Evolutionary conservation across 2,888 invertebrate species (phyloP).

Genomic region (Trichopria drosophilae): DNA sequence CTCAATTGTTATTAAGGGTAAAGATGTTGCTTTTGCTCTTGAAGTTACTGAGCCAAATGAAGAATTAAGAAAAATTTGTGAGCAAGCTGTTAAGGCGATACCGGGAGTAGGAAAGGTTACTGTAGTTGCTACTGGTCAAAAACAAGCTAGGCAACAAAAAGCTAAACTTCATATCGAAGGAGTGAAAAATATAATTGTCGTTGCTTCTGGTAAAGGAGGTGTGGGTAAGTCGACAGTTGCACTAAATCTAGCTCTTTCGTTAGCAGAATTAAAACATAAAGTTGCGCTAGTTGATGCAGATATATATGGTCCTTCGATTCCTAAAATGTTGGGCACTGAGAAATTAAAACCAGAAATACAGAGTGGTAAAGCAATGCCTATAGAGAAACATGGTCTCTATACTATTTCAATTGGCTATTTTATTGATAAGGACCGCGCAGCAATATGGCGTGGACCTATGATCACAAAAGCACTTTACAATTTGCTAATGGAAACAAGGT

Average conservation of each 20-base stretch:
- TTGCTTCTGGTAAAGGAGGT: too few species aligned
- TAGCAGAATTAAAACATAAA: too few species aligned
- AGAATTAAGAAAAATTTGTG: slow-evolving; percentile 24
- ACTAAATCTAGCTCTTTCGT: too few species aligned
- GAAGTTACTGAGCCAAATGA: slow-evolving; percentile 21
- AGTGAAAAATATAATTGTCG: slow-evolving; percentile 20
- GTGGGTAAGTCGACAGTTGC: too few species aligned
- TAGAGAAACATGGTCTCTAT: slow-evolving; percentile 13
- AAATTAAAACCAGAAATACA: slow-evolving; percentile 11
- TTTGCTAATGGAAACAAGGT: too few species aligned
- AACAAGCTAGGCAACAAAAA: slow-evolving; percentile 23
- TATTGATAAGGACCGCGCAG: too few species aligned
- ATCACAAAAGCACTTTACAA: too few species aligned
- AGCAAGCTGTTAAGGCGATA: slow-evolving; percentile 23
- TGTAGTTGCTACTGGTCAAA: slow-evolving; percentile 20
- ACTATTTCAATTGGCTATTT: too few species aligned
- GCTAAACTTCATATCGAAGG: slow-evolving; percentile 19
- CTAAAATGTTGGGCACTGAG: too few species aligned
- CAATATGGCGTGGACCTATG: too few species aligned
- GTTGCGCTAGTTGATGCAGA: too few species aligned
- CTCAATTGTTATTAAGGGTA: slow-evolving; percentile 19
- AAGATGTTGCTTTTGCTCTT: slow-evolving; percentile 20
- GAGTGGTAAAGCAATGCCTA: slow-evolving; percentile 9
- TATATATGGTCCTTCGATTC: too few species aligned
- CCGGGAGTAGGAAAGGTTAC: slow-evolving; percentile 14